Base-by-base conservation (phyloP, 2,888 invertebrate genomes). In the Mactromeris polynyma region DNA sequence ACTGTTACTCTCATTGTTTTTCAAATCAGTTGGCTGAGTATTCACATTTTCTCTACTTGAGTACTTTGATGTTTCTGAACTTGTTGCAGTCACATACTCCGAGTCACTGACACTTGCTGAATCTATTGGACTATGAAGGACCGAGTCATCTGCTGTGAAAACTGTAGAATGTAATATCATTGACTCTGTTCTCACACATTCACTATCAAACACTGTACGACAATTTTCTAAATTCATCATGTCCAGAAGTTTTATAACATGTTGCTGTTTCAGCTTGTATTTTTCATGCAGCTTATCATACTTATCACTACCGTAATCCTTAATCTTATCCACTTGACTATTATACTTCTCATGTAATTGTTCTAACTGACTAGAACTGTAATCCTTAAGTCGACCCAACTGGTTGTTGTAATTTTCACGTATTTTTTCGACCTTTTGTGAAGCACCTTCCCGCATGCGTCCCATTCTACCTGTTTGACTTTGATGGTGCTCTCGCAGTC, bases 281-380 rank as follows among this genome's bases (percentile, higher is more conserved):
- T 99, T 98, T 96, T 99, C 99, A 46, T 99, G 98, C 78, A 99
- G 97, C 83, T 98, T 97, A 79, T 99, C 97, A 88, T 99, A 98
- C 97, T 99, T 99, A 96, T 98, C 98, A 33, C 98, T 98, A 97
- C 99, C 99, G 97, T 99, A 99, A 97, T 99, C 99, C 81, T 99
- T 97, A 93, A 99, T 98, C 97, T 99, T 98, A 97, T 99, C 98
- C 87, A 99, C 97, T 97, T 99, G 99, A 97, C 98, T 98, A 96
- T 99, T 98, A 97, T 99, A 99, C 97, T 99, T 99, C 97, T 99
- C 99, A 90, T 99, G 98, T 93, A 99, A 98, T 98, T 98, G 98
- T 97, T 98, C 98, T 94, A 99, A 97, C 97, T 99, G 99, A 97
- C 87, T 98, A 1, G 98, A 98, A 89, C 99, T 99, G 96, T 99